Conservation (phyloP, 2,797 vertebrate species). For the Ficedula albicollis region DNA sequence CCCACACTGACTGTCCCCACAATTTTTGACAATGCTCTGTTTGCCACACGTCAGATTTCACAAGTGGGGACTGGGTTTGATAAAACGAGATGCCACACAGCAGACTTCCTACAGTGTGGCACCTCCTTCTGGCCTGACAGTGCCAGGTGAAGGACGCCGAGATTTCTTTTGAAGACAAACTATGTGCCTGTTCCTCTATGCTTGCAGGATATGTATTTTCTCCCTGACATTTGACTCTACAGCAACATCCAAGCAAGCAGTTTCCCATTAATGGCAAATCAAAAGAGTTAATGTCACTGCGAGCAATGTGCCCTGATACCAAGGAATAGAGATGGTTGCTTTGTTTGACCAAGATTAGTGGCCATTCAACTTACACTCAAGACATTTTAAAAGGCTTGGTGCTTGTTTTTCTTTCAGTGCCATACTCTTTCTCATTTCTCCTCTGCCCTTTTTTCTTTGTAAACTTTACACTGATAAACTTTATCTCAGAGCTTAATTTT, state of each 20-base stretch:
- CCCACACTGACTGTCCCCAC: background rate
- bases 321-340: background rate
- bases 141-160: background rate
- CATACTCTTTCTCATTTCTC: background rate
- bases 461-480: background rate
- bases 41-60: slow-evolving; percentile 62
- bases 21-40: slow-evolving; percentile 39
- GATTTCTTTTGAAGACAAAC: background rate
- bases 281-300: background rate
- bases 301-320: background rate
- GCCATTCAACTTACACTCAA: background rate
- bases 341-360: background rate
- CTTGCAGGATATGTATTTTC: background rate
- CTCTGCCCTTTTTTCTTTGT: background rate
- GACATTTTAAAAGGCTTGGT: background rate
- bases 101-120: background rate
- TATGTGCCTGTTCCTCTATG: background rate
- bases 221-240: background rate
- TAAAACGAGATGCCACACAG: background rate
- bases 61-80: background rate
- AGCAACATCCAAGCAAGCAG: background rate
- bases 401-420: background rate
- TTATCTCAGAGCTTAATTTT: background rate
- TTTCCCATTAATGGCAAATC: background rate
- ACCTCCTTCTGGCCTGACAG: background rate